Base-by-base conservation (phyloP, 37 sponge, comb jelly and placozoan genomes). In the Chondrosia reniformis region DNA sequence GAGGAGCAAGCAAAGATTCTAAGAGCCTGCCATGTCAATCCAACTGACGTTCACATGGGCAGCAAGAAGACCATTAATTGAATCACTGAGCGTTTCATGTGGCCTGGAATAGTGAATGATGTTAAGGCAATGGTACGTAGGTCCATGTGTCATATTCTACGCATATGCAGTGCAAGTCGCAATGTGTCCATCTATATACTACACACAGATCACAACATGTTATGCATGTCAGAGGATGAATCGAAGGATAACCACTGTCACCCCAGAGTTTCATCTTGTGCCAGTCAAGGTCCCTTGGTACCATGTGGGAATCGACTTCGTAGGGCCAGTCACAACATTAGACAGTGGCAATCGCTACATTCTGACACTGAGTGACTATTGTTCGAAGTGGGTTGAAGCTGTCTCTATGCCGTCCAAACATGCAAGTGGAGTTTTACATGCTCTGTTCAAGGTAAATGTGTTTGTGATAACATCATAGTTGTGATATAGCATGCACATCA, bases 281-380 rank as follows among this genome's bases (percentile, higher is more conserved):
- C 91, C 87, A 57, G 87, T 86, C 17, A 82, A 69, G 63, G 31
- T 67, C 13, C 91, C 91, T 49, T 86, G 86, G 91, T 67, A 89
- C 31, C 81, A 81, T 25, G 63, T 89, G 25, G 84, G 84, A 25
- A 90, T 90, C 45, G 87, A 82, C 49, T 86, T 90, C 40, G 83
- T 90, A 24, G 87, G 91, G 13, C 91, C 89, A 32, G 13, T 85
- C 28, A 56, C 54, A 30, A 27, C 37, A 27, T 55, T 56, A 40
- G n/a, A 36, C 30, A 45, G 28, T 25, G 87, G 91, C 28, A 77
- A 69, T 36, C 25, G 76, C 28, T 90, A 81, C 75, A 82, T 89
- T 34, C 66, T 85, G 13, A 90, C 91, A 37, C 22, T 82, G 6
- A 82, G 86, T 82, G 86, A 89, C 65, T 89, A 89, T 76, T 86